Evolutionary conservation across 2,797 vertebrate species (phyloP).

Genomic region (Phataginus tricuspis): DNA sequence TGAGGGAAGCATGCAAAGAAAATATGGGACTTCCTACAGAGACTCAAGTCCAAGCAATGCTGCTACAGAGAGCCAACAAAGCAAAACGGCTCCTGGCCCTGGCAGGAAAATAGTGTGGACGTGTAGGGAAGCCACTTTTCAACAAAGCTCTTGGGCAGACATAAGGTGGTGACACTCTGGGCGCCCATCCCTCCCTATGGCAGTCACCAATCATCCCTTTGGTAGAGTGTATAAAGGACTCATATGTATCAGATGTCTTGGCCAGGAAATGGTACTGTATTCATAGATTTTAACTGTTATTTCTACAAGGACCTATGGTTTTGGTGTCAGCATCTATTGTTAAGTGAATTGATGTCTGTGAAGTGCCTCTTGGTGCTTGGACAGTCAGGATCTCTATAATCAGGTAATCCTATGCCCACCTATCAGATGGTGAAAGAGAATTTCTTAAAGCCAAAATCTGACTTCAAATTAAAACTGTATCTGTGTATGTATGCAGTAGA

Average conservation of each 20-base stretch:
- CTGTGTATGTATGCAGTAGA: background rate
- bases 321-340: background rate
- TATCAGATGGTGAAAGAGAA: background rate
- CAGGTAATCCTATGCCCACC: background rate
- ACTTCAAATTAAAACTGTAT: slow-evolving; percentile 13
- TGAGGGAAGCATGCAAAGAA: background rate
- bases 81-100: background rate
- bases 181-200: rapidly evolving
- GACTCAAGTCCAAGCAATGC: background rate
- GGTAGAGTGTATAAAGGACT: background rate
- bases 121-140: background rate
- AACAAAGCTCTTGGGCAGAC: background rate
- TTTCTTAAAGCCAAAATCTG: background rate
- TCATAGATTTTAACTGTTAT: background rate
- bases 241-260: background rate
- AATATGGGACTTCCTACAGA: background rate
- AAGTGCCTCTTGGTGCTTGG: background rate
- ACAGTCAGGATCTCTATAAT: background rate
- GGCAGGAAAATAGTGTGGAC: background rate
- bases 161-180: background rate
- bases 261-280: background rate
- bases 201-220: background rate
- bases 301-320: background rate
- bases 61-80: background rate
- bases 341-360: background rate